Evolutionary conservation across 2,797 vertebrate species (phyloP).

Genomic region (Falco peregrinus): DNA sequence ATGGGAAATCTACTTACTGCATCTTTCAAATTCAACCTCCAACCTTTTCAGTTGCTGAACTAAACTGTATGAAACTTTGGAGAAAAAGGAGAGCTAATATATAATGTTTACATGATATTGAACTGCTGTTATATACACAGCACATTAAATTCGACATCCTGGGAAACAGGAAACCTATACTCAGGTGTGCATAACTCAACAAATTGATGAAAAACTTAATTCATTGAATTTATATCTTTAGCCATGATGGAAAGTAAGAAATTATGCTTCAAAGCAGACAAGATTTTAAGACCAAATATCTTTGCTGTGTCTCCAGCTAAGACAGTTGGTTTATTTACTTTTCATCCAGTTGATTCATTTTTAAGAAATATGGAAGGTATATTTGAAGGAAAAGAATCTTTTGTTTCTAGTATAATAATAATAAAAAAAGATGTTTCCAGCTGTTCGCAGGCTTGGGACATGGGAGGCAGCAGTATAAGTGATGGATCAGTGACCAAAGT

Average conservation of each 20-base stretch:
- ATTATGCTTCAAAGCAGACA: background rate
- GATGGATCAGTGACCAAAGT: background rate
- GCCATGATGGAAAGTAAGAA: background rate
- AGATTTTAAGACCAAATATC: background rate
- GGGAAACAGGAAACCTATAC: background rate
- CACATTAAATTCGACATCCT: background rate
- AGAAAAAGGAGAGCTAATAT: background rate
- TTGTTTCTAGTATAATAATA: background rate
- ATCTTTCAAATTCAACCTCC: background rate
- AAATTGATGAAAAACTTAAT: background rate
- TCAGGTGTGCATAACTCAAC: background rate
- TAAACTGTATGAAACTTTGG: background rate
- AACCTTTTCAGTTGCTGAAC: background rate
- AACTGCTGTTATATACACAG: background rate
- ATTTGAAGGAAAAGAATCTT: background rate
- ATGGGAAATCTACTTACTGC: background rate
- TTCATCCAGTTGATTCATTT: background rate
- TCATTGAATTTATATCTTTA: background rate
- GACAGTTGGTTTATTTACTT: background rate
- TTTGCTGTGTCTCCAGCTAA: background rate
- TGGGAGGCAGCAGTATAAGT: background rate
- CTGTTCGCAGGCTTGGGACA: background rate
- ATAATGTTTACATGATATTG: background rate
- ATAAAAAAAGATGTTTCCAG: background rate
- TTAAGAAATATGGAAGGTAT: background rate